Evolutionary conservation across 37 sponge, comb jelly and placozoan genomes (phyloP).

Genomic region (Beroe ovata): DNA sequence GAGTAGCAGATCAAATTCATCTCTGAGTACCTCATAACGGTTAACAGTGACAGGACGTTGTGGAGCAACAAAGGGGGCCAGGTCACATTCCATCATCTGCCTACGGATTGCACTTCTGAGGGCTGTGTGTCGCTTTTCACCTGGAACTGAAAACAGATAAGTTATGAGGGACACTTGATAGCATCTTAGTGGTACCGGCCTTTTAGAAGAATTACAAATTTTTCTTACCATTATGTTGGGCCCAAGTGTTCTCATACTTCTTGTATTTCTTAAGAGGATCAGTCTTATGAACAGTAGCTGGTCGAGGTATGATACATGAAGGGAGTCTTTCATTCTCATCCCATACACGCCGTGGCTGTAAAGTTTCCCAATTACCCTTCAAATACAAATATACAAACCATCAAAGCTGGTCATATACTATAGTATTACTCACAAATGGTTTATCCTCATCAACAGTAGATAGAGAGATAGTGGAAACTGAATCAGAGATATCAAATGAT

Average conservation of each 20-base stretch:
- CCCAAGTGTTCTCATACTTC: constrained; percentile 59
- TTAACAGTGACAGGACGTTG: constrained; percentile 31
- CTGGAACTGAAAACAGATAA: constrained; percentile 7
- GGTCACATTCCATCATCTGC: constrained; percentile 64
- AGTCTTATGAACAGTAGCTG: background rate
- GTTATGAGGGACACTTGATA: no score
- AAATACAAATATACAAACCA: no score
- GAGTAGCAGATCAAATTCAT: no score
- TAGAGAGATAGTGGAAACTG: constrained; percentile 11
- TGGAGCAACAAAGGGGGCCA: constrained; percentile 24
- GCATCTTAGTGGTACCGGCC: no score
- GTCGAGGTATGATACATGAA: constrained; percentile 44
- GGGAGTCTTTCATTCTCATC: constrained; percentile 40
- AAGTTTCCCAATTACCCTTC: no score
- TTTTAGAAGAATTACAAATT: no score
- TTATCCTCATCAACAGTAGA: constrained; percentile 36
- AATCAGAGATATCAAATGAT: constrained; percentile 31
- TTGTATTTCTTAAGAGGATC: constrained; percentile 29
- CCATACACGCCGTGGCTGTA: constrained; percentile 38
- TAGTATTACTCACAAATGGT: constrained; percentile 46
- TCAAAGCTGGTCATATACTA: background rate
- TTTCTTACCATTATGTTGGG: constrained; percentile 18
- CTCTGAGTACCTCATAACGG: constrained; percentile 57
- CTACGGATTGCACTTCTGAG: constrained; percentile 26
- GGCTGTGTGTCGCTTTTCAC: constrained; percentile 59